phyloP scores from a whole-genome alignment of 2,113 vertebrate genomes.

The Butorides virescens region DNA sequence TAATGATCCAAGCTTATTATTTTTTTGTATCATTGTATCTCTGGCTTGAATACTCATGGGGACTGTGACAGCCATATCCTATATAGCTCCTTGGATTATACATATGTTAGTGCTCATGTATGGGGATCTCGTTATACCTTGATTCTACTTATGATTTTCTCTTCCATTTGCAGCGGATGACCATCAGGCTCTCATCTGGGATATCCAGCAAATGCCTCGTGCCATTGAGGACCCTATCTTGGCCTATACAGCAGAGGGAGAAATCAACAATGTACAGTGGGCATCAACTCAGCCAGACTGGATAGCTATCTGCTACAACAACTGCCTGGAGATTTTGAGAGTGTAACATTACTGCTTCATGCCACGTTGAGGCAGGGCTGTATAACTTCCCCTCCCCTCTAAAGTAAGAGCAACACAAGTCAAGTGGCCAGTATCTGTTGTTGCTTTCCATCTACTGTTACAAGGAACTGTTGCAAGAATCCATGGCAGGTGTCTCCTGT shows the following conservation, averaged over 20 bases:
- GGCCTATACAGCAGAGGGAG: conserved; percentile 97
- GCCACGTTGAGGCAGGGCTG: conserved; percentile 49
- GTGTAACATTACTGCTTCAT: conserved; percentile 76
- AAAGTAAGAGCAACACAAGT: conserved; percentile 74
- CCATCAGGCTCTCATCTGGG: conserved; percentile 99
- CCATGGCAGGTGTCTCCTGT: conserved; percentile 46
- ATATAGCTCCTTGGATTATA: fast-evolving
- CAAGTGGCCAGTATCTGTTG: conserved; percentile 76
- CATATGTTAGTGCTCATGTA: fast-evolving
- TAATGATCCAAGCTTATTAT: background rate
- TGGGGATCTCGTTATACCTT: background rate
- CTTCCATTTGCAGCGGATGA: conserved; percentile 85
- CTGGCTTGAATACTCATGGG: background rate
- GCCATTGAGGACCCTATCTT: conserved; percentile 98
- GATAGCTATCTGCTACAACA: conserved; percentile 99
- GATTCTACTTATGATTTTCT: background rate
- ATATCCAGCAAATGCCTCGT: conserved; percentile 99
- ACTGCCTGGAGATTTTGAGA: conserved; percentile 97
- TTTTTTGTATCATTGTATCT: background rate
- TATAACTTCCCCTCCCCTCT: conserved; percentile 60
- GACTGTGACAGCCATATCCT: background rate
- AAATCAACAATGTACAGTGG: conserved; percentile 99
- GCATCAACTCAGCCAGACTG: conserved; percentile 99
- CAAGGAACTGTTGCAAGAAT: conserved; percentile 70
- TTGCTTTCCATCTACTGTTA: conserved; percentile 76